Base-by-base conservation (phyloP, 2,113 vertebrate genomes). In the Alouatta palliata region DNA sequence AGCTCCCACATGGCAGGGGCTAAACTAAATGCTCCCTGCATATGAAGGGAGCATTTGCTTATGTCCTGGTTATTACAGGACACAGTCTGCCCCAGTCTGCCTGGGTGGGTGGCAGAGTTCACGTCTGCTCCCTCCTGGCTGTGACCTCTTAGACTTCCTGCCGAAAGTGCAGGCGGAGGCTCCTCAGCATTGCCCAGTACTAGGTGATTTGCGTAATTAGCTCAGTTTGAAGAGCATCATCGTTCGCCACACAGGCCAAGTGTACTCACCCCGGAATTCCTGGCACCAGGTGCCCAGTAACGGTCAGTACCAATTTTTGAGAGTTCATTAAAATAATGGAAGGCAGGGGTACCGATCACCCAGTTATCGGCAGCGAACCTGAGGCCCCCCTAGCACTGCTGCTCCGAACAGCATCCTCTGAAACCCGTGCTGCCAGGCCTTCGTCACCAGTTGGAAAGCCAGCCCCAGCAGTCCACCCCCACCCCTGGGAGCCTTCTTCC, bases 401-500 rank as follows among this genome's bases (percentile, higher is more conserved):
- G 37, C 84, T 70, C 56, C 21, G 32, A 40, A 58, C 45, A 8
- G 27, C 45, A 6, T 54, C 30, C 68, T 54, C 19, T 81, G 5
- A 0, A 45, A 40, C 77, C 40, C 32, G 40, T 25, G 43, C 52
- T 49, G 23, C 87, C 73, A 43, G 90, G 64, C 37, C 21, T 54
- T 43, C 5, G 19, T 73, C 61, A 0, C 56, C 81, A 35, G 52
- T 5, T 61, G 49, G 56, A 64, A 8, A 83, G 37, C n/a, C 82
- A 6, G 14, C 45, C 4, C 58, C 68, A 79, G 30, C 81, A 10
- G 0, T 56, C 43, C 27, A 25, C 30, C 40, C 11, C 37, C 64
- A 0, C 16, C 3, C 4, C 11, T 8, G 8, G 3, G 2, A n/a
- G 6, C 77, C 32, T 68, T 6, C 43, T 56, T 0, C 64, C 56